Evolutionary conservation across 1,140 invertebrate species (phyloP).

Genomic region (Musca vetustissima): DNA sequence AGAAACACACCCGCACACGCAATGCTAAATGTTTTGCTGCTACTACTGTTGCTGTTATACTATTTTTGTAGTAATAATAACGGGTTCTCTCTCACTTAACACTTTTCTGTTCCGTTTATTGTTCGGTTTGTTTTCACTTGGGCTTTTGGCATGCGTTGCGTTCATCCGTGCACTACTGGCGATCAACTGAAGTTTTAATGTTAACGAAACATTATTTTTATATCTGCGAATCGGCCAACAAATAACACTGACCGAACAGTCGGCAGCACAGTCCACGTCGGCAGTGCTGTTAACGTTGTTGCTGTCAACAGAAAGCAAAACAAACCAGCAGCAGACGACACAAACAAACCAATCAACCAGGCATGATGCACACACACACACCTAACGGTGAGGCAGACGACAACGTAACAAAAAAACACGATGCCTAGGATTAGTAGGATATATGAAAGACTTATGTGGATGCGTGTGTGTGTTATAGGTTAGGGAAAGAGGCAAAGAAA

Average conservation of each 20-base stretch:
- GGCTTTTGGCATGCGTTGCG: background rate
- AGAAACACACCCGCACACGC: slow-evolving; percentile 17
- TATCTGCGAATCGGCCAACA: slow-evolving; percentile 16
- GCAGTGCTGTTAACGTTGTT: no score
- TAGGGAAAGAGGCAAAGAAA: no score
- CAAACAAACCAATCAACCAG: background rate
- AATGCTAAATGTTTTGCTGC: background rate
- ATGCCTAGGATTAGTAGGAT: no score
- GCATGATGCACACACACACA: background rate
- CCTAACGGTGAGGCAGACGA: no score
- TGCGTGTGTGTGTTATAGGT: no score
- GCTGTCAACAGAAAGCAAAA: background rate
- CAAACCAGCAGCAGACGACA: background rate
- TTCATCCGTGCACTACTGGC: slow-evolving; percentile 22
- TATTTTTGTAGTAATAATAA: no score
- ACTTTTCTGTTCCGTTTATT: background rate
- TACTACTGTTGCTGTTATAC: no score
- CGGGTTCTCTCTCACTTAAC: background rate
- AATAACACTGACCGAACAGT: background rate
- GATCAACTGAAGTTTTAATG: slow-evolving; percentile 31
- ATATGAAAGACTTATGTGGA: no score
- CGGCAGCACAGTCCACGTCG: no score
- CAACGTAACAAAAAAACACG: no score
- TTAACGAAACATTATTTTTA: slow-evolving; percentile 29
- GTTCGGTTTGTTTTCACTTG: slow-evolving; percentile 5